Conservation (phyloP, 2,113 vertebrate genomes). For the Protobothrops flavoviridis region DNA sequence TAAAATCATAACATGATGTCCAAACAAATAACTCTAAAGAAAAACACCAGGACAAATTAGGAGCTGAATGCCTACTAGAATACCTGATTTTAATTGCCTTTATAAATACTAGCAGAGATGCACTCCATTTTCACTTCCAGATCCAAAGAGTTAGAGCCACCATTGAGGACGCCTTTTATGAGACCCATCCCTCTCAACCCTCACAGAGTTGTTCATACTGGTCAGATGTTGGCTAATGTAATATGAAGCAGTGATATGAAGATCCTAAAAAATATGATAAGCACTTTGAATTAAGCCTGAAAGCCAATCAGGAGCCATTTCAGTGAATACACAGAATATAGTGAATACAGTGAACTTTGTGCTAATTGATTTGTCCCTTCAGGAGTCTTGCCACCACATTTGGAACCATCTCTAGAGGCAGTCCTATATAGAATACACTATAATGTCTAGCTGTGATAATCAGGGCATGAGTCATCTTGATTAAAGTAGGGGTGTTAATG, state of each 20-base stretch:
- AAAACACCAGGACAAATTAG: background rate
- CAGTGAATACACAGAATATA: background rate
- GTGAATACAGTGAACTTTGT: background rate
- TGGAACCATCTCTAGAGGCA: background rate
- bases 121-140: background rate
- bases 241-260: background rate
- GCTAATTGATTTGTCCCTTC: background rate
- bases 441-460: background rate
- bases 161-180: background rate
- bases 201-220: background rate
- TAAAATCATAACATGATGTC: background rate
- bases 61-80: background rate
- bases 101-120: background rate
- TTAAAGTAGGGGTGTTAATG: background rate
- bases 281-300: background rate
- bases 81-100: background rate
- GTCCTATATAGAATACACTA: background rate
- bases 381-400: background rate
- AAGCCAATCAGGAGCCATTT: background rate
- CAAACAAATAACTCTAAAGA: background rate
- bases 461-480: background rate
- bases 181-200: background rate
- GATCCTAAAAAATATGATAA: background rate
- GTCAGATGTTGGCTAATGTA: background rate
- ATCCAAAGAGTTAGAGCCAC: background rate